Percentiles rank a stretch among this genome's conserved stretches.
phyloP scores from a whole-genome alignment of 2,113 vertebrate species.

The Orthochromis indermauri region DNA sequence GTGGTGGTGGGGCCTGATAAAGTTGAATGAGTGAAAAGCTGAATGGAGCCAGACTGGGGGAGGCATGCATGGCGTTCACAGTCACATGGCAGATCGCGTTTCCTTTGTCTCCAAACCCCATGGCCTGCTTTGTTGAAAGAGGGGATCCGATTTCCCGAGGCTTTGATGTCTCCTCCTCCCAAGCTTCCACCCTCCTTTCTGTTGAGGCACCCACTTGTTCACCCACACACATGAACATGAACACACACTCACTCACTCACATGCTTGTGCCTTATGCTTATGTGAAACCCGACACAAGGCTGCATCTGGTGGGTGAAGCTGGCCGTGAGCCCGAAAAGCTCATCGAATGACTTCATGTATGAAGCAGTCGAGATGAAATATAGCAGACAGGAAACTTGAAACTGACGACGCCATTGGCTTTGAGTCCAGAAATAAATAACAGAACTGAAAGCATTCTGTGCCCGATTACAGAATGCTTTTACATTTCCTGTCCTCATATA shows the following conservation, averaged over 20 bases:
- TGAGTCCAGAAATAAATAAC: not conserved
- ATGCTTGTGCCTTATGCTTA: not conserved
- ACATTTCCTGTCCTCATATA: not conserved
- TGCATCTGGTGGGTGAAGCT: conserved; percentile 18
- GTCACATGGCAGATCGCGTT: conserved; percentile 53
- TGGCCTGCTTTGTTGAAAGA: conserved; percentile 40
- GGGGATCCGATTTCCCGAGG: conserved; percentile 57
- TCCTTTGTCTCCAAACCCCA: conserved; percentile 56
- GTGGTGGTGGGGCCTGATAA: conserved; percentile 1
- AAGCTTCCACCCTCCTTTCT: conserved; percentile 11
- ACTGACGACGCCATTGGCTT: not conserved
- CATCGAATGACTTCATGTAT: conserved; percentile 9
- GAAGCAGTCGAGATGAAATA: not conserved
- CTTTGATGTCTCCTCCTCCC: conserved; percentile 66
- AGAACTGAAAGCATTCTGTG: not conserved
- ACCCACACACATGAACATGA: not conserved
- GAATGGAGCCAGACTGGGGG: conserved; percentile 58
- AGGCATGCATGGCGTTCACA: conserved; percentile 30
- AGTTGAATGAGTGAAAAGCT: conserved; percentile 63
- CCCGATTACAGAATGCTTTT: not conserved
- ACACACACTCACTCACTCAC: not conserved
- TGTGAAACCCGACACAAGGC: conserved; percentile 43
- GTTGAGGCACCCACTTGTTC: not conserved
- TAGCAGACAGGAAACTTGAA: not conserved
- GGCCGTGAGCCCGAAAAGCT: not conserved